Base-by-base conservation (phyloP, 2,888 invertebrate species). In the Polyommatus icarus region DNA sequence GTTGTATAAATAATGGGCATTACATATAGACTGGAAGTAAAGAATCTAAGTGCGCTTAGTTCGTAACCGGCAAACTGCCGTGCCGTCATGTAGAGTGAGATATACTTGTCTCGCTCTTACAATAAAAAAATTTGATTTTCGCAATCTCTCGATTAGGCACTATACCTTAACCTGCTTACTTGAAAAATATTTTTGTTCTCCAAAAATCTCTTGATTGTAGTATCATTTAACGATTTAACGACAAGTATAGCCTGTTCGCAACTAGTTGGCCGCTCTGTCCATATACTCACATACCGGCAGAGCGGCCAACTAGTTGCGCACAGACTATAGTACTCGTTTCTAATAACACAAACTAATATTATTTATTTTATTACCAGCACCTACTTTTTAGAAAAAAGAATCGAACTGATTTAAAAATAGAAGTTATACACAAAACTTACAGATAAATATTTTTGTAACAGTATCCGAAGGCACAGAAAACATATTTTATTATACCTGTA, bases 371-470 rank as follows among this genome's bases (percentile, higher is more conserved):
- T 54, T 40, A 73, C 46, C 73, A 4, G 40, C 73, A 50, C 46
- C 40, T 29, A 50, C 24, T 29, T 40, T 54, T 54, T 75, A 24
- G 20, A 50, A 75, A 75, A 54, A 24, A 15, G 15, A 50, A 29
- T 75, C 29, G 50, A 75, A 75, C 75, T 75, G 75, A 50, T 75
- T 75, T 20, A 75, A 50, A 54, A 24, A 50, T 75, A 75, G 50
- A 75, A 29, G 7, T 50, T 50, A 54, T 75, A 75, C 18, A 75
- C 24, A 73, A 73, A 54, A 40, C 20, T 15, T 29, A 75, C 75
- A 75, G 75, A 75, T 75, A 75, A 50, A 72, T 75, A 75, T 75
- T 75, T 75, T 75, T 75, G 24, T 75, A 75, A 40, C 54, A 54
- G 54, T 18, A 54, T 24, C 75, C 24, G 50, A 15, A 50, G 15